phyloP scores from a whole-genome alignment of 2,888 invertebrate genomes.

The Megaustenia siamemsis region DNA sequence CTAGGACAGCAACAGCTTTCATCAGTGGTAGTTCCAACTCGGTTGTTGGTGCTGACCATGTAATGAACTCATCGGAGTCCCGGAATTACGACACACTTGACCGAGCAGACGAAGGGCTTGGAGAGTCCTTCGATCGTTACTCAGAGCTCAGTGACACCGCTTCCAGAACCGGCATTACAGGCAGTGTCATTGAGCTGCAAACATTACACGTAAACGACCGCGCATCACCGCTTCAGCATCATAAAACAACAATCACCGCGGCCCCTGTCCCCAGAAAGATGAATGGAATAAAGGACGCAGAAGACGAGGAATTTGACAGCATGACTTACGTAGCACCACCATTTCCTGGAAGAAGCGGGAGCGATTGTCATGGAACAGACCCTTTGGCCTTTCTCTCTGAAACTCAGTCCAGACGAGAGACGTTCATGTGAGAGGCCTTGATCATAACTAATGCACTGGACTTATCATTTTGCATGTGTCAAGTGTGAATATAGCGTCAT shows the following conservation, averaged over 20 bases:
- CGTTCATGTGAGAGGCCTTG: conserved; percentile 56
- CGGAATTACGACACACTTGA: conserved; percentile 26
- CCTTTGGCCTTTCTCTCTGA: conserved; percentile 53
- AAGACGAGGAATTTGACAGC: conserved; percentile 43
- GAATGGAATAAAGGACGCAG: conserved; percentile 17
- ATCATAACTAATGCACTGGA: neutral
- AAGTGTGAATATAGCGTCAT: too few species aligned
- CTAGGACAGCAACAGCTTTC: conserved; percentile 25
- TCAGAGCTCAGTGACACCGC: conserved; percentile 62
- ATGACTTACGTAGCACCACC: conserved; percentile 16
- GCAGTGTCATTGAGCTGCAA: conserved; percentile 44
- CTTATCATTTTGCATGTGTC: too few species aligned
- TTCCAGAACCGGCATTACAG: conserved; percentile 35
- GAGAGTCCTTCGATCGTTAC: conserved; percentile 64
- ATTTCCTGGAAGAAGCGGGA: neutral
- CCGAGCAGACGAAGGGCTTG: conserved; percentile 63
- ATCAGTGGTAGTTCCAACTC: conserved; percentile 32
- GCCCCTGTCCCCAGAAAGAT: conserved; percentile 8
- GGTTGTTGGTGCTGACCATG: conserved; percentile 10
- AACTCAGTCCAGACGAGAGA: conserved; percentile 54
- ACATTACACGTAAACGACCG: conserved; percentile 8
- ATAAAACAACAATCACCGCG: neutral
- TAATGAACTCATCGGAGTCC: neutral
- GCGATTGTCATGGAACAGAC: conserved; percentile 37
- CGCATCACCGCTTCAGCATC: conserved; percentile 17